phyloP scores from a whole-genome alignment of 1,140 invertebrate species.

The Holcopasites calliopsidis region DNA sequence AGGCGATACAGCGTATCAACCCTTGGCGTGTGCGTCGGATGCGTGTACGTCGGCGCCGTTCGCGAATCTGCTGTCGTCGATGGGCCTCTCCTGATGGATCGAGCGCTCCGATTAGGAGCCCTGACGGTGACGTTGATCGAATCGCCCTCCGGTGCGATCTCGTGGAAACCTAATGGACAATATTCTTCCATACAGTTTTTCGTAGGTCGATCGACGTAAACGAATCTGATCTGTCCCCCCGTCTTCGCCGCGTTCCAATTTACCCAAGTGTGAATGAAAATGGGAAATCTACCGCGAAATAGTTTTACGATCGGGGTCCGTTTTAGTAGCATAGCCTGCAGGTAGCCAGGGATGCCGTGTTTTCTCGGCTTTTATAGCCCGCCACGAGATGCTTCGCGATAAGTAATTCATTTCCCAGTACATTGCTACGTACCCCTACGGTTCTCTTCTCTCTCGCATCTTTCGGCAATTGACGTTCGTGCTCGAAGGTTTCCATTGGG shows the following conservation, averaged over 20 bases:
- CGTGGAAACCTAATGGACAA: not conserved
- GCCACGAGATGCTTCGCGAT: slow-evolving; percentile 1
- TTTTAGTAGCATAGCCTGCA: not conserved
- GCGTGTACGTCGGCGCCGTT: slow-evolving; percentile 21
- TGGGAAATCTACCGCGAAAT: not conserved
- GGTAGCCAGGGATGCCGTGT: not conserved
- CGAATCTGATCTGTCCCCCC: not conserved
- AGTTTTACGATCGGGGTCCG: slow-evolving; percentile 22
- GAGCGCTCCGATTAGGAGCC: not conserved
- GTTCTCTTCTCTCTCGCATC: no score
- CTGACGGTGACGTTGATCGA: slow-evolving; percentile 4
- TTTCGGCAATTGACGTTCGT: not conserved
- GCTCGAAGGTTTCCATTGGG: slow-evolving; percentile 6
- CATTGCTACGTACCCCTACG: not conserved
- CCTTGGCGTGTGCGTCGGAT: slow-evolving; percentile 26
- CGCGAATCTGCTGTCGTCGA: slow-evolving; percentile 6
- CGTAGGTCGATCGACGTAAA: not conserved
- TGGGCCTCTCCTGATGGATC: slow-evolving; percentile 6
- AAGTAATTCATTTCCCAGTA: slow-evolving; percentile 38
- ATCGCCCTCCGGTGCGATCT: not conserved
- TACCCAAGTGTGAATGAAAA: slow-evolving; percentile 9
- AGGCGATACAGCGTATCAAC: slow-evolving; percentile 17
- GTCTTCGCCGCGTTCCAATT: not conserved
- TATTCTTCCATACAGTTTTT: no score
- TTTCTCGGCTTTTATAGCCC: slow-evolving; percentile 7